Evolutionary conservation across 2,888 invertebrate species (phyloP), one percentile per base, ranked within the genome.

Genomic region (Sisyra nigra): DNA sequence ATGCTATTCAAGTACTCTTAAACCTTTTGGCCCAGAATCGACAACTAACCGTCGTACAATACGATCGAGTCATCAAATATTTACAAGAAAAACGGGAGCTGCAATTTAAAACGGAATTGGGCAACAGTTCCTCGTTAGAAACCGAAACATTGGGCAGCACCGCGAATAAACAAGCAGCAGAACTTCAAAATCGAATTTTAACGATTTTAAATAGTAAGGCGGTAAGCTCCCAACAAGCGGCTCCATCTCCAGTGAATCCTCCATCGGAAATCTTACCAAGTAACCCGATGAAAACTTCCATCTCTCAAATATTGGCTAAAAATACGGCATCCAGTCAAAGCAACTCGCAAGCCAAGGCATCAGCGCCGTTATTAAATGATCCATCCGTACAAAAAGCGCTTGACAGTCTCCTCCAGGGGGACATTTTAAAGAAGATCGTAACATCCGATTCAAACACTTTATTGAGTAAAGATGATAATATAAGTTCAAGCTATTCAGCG

Each of bases 11-110:
- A 57, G 57, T 74, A 42, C 60, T 88, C 32, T 61, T 93, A 2
- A 86, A 85, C 45, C 73, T 88, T 55, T 63, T 93, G 35, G 83
- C 86, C 0, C 85, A 88, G 55, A 88, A 87, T 53, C 72, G 82
- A 41, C 74, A 79, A 10, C 61, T 88, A 34, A 83, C 84, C 0
- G 78, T 79, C 1, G 56, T 77, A 13, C 86, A 88, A 57, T 87
- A 86, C 50, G 86, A 88, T 52, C 75, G 78, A 48, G 67, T 88
- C 9, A 71, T 88, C 41, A 65, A 68, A 43, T 82, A 82, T 57
- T 61, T 85, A 29, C 71, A 82, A 65, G 80, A 84, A 50, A 74
- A 80, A 46, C 71, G 79, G 30, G 80, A 83, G 50, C 64, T 78
- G 37, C 86, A 86, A 62, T 66, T 78, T 0, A 80, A 82, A 58